Evolutionary conservation across 2,797 vertebrate genomes (phyloP).

Genomic region (Tamandua tetradactyla): DNA sequence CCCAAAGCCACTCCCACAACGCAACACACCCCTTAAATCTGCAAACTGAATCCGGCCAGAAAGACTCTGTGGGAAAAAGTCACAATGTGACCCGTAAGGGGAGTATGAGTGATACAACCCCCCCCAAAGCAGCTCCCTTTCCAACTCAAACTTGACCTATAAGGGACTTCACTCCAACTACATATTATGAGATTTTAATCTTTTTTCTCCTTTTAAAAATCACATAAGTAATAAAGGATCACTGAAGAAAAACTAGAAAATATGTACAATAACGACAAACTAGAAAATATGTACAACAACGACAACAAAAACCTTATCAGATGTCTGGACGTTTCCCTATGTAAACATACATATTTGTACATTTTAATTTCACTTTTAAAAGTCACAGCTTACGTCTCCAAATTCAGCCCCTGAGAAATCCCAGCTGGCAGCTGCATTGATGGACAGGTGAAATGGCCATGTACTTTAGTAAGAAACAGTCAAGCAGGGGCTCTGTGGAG

Average conservation of each 20-base stretch:
- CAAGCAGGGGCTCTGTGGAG: not conserved
- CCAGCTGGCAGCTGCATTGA: not conserved
- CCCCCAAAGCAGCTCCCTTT: not conserved
- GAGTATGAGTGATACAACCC: not conserved
- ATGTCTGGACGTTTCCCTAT: not conserved
- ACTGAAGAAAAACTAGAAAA: slow-evolving; percentile 11
- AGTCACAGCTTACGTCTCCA: not conserved
- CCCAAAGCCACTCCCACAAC: not conserved
- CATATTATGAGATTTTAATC: not conserved
- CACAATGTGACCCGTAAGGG: not conserved
- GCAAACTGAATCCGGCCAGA: slow-evolving; percentile 25
- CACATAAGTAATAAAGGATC: not conserved
- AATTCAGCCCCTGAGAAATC: slow-evolving; percentile 16
- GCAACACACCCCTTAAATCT: not conserved
- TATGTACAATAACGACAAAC: not conserved
- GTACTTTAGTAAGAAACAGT: not conserved
- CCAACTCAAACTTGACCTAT: not conserved
- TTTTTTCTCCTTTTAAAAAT: slow-evolving; percentile 48
- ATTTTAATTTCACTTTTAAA: slow-evolving; percentile 33
- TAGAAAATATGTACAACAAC: not conserved
- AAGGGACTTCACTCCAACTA: not conserved
- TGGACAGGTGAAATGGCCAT: not conserved
- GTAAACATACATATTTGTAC: not conserved
- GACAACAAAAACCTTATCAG: not conserved
- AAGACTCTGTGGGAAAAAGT: slow-evolving; percentile 10